Percentiles rank a stretch among this genome's conserved stretches.
These are phyloP conservation scores for Habrosyne pyritoides DNA, from an alignment of 2,888 invertebrate species.

Conservation along the genomic window DNA sequence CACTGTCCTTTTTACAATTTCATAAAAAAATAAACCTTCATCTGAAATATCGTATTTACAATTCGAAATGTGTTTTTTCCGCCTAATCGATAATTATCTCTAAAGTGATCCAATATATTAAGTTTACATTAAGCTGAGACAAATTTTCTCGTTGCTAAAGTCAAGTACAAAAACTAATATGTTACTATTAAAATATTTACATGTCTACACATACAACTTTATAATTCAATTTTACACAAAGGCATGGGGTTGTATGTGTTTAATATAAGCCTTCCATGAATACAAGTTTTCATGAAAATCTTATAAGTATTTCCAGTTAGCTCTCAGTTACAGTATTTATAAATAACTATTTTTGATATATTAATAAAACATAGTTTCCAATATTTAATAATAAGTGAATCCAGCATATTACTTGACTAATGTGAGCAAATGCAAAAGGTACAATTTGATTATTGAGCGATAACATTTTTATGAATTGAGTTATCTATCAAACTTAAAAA, in stretches of 20 bases:
- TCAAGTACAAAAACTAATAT: conserved; percentile 68
- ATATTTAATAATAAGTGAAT: conserved; percentile 31
- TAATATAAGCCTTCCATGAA: conserved; percentile 26
- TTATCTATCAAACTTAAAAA: conserved; percentile 6
- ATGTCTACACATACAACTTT: conserved; percentile 59
- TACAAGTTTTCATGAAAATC: conserved; percentile 32
- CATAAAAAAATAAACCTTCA: conserved; percentile 72
- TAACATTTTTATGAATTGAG: conserved; percentile 14
- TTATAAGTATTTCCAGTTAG: conserved; percentile 32
- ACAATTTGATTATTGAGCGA: conserved; percentile 57
- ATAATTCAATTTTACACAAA: conserved; percentile 51
- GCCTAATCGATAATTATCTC: conserved; percentile 31
- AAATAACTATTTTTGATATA: conserved; percentile 26
- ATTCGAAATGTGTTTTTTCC: conserved; percentile 38
- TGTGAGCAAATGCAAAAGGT: conserved; percentile 73
- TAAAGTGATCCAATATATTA: conserved; percentile 27
- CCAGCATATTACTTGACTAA: conserved; percentile 15
- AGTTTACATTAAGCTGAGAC: conserved; percentile 43
- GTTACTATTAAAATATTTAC: conserved; percentile 65
- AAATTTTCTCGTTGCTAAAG: conserved; percentile 47
- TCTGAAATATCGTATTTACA: conserved; percentile 68
- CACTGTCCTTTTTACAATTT: conserved; percentile 56
- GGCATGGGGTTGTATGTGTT: conserved; percentile 34
- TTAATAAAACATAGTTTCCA: conserved; percentile 15
- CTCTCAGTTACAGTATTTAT: conserved; percentile 43